Evolutionary conservation across 2,888 invertebrate genomes (phyloP).

Genomic region (Chymomyza amoena): DNA sequence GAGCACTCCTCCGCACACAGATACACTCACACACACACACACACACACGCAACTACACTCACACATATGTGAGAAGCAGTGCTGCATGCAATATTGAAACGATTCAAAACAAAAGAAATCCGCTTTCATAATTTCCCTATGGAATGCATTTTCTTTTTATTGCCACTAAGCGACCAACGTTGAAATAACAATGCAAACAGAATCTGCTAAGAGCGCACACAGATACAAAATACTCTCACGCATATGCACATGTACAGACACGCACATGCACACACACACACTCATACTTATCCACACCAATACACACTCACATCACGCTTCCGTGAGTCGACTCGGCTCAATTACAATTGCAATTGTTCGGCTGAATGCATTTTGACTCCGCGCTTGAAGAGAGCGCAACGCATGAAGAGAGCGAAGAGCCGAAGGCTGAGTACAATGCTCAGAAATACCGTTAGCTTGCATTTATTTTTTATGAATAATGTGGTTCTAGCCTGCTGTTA

Average conservation of each 20-base stretch:
- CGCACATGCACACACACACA: conserved; percentile 12
- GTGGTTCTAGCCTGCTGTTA: not conserved
- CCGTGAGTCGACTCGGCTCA: conserved; percentile 62
- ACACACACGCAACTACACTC: conserved; percentile 17
- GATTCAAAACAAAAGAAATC: conserved; percentile 74
- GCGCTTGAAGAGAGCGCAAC: conserved; percentile 12
- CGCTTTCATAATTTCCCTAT: conserved; percentile 73
- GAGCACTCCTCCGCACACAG: conserved; percentile 27
- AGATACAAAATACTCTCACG: conserved; percentile 19
- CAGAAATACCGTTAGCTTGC: not conserved
- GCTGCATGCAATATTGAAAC: conserved; percentile 69
- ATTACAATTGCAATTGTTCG: conserved; percentile 74
- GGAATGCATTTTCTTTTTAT: conserved; percentile 74
- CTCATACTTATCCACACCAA: conserved; percentile 27
- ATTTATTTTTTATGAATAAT: conserved; percentile 5
- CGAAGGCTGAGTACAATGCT: not conserved
- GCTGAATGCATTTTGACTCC: conserved; percentile 66
- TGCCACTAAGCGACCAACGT: conserved; percentile 72
- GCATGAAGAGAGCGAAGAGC: not conserved
- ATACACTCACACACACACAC: conserved; percentile 3
- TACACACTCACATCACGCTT: conserved; percentile 13
- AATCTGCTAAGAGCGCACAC: conserved; percentile 20
- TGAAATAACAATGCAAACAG: conserved; percentile 68
- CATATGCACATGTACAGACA: conserved; percentile 9
- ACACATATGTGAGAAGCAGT: conserved; percentile 10